Evolutionary conservation across 2,888 invertebrate genomes (phyloP).

Genomic region (Papilio protenor): DNA sequence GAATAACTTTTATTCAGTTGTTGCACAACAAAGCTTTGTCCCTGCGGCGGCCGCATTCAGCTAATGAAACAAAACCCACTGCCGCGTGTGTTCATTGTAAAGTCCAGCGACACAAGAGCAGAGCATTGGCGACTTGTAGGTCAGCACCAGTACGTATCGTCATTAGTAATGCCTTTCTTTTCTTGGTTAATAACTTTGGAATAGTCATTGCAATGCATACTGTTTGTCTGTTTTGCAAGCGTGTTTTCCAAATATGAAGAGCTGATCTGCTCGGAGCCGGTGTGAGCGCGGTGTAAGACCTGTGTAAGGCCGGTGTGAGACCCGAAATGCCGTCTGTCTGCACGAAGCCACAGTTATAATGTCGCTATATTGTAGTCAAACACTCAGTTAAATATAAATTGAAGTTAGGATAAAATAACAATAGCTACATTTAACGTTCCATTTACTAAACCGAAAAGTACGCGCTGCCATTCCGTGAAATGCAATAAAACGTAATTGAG

Average conservation of each 20-base stretch:
- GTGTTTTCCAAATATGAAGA: neutral
- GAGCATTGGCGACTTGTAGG: neutral
- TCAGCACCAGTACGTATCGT: neutral
- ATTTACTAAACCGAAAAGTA: constrained; percentile 1
- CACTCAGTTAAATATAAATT: neutral
- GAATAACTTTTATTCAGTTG: neutral
- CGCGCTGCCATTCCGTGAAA: neutral
- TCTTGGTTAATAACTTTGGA: neutral
- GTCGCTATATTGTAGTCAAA: neutral
- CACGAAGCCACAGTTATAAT: too few species aligned
- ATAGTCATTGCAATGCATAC: neutral
- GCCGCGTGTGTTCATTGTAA: neutral
- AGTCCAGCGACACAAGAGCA: neutral
- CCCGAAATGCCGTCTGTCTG: too few species aligned
- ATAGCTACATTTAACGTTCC: neutral
- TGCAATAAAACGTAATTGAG: constrained; percentile 23
- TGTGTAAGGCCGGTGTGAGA: too few species aligned
- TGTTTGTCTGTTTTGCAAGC: neutral
- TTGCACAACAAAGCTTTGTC: constrained; percentile 3
- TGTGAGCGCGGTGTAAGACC: too few species aligned
- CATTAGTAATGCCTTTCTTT: neutral
- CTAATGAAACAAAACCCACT: constrained; percentile 6
- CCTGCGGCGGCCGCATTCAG: neutral
- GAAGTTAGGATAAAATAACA: neutral
- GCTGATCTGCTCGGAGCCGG: too few species aligned